Evolutionary conservation across 2,888 invertebrate genomes (phyloP), one percentile per base, ranked within the genome.

Genomic region (Nomada ruficornis): DNA sequence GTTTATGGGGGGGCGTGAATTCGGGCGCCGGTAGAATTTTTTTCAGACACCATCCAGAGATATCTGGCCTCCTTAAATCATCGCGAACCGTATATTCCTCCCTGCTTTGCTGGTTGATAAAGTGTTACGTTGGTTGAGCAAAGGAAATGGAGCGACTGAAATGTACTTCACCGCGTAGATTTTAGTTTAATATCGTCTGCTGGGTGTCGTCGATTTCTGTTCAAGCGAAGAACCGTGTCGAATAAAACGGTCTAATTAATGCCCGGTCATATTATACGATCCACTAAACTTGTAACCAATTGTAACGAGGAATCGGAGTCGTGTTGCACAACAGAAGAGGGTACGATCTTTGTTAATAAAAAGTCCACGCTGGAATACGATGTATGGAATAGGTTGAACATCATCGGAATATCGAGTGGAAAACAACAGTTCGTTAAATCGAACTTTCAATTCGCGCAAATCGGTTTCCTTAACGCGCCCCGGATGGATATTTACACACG

Each of bases 21-120:
- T 26, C 50, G 29, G 23, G n/a, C 18, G n/a, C 42, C 50, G 29
- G 50, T 13, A 36, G 68, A 55, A 77, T 63, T 69, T 75, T 59
- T 26, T 59, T 26, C 42, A 64, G 23, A 11, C 29, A 52, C 55
- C 36, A 26, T 36, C 15, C 2, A 10, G 42, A 26, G 60, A 52
- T 20, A 2, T 60, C 36, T 20, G 18, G 2, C 29, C 36, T 23
- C 50, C 20, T 23, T 71, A 52, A 71, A 71, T 71, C 36, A 71
- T 62, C 36, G 20, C 15, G 18, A 52, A 36, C 4, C 36, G 23
- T 23, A 36, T 52, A 42, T 23, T 50, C n/a, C 57, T 15, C 9
- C 1, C 10, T 13, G 47, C 13, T 50, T 18, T 29, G n/a, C 36
- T 26, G 26, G 47, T 15, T n/a, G 65, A 65, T 65, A 54, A 65